These are phyloP conservation scores for Neodiprion virginianus DNA, from an alignment of 1,140 invertebrate species.

Conservation along the genomic window DNA sequence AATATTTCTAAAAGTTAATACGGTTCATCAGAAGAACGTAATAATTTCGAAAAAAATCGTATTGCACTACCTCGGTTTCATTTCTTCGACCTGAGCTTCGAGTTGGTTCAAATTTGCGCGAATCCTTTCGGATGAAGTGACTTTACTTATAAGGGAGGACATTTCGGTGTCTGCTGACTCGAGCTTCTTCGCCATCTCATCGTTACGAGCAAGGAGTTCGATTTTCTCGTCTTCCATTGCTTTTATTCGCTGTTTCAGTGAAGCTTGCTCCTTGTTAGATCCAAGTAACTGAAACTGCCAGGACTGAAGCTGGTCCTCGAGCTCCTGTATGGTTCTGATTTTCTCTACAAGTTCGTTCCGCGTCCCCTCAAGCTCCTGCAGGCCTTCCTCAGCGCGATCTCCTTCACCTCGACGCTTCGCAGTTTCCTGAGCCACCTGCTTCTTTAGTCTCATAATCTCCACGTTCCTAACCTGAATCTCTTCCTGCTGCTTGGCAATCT, in stretches of 20 bases:
- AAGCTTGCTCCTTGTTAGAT: not conserved
- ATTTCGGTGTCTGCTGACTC: not conserved
- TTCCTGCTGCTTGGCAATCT: conserved; percentile 25
- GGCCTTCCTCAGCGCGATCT: not conserved
- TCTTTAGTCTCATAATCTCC: conserved; percentile 31
- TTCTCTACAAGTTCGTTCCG: not conserved
- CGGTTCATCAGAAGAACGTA: not conserved
- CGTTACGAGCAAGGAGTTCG: not conserved
- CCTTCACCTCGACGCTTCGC: not conserved
- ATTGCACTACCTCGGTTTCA: not conserved
- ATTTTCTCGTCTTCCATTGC: not conserved
- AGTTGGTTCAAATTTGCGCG: not conserved
- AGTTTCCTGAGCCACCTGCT: conserved; percentile 24
- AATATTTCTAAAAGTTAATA: not conserved
- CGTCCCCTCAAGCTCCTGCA: not conserved
- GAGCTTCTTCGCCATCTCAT: not conserved
- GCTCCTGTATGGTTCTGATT: not conserved
- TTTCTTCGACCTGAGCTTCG: not conserved
- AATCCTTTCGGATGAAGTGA: not conserved
- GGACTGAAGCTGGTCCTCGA: not conserved
- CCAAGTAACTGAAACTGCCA: not conserved
- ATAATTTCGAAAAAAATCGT: too few species aligned
- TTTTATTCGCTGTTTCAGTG: not conserved
- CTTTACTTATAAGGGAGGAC: not conserved
- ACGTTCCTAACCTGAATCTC: conserved; percentile 29